A percentile compares a stretch with the other conserved stretches of the same genome.
These are phyloP conservation scores for Crocidura indochinensis DNA, from an alignment of 2,797 vertebrate species.

Conservation along the genomic window DNA sequence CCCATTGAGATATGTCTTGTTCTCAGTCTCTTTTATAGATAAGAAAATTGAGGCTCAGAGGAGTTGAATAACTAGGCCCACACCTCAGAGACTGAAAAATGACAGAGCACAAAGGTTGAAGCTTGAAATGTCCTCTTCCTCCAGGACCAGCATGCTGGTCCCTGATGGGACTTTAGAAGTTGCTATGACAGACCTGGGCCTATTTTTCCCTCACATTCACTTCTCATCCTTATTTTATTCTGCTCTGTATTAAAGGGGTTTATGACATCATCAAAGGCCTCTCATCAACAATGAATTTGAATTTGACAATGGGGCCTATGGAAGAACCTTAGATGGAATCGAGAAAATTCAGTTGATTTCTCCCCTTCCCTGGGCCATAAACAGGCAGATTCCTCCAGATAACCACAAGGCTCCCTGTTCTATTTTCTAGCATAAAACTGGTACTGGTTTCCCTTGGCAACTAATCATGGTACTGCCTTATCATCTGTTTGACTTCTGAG, in stretches of 20 bases:
- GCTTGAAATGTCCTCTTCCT: not conserved
- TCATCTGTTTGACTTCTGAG: conserved; percentile 15
- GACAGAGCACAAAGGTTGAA: conserved; percentile 33
- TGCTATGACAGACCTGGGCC: not conserved
- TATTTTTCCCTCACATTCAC: not conserved
- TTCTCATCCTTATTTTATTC: not conserved
- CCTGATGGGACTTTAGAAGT: not conserved
- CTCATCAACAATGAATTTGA: conserved; percentile 23
- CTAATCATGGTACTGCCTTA: not conserved
- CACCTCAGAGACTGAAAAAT: conserved; percentile 28
- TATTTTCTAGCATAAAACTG: not conserved
- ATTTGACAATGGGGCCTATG: not conserved
- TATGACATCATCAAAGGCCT: not conserved
- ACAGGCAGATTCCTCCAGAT: not conserved
- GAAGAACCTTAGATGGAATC: not conserved
- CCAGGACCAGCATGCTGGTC: not conserved
- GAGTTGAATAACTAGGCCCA: not conserved
- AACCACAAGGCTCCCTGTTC: not conserved
- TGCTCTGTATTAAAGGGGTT: not conserved
- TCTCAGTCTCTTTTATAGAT: not conserved
- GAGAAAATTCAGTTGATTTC: not conserved
- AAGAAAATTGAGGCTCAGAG: conserved; percentile 16
- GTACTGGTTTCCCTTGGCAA: not conserved
- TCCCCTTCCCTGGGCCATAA: not conserved
- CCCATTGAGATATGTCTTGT: not conserved